Conservation (phyloP, 2,113 vertebrate species). For the Saimiri boliviensis region DNA sequence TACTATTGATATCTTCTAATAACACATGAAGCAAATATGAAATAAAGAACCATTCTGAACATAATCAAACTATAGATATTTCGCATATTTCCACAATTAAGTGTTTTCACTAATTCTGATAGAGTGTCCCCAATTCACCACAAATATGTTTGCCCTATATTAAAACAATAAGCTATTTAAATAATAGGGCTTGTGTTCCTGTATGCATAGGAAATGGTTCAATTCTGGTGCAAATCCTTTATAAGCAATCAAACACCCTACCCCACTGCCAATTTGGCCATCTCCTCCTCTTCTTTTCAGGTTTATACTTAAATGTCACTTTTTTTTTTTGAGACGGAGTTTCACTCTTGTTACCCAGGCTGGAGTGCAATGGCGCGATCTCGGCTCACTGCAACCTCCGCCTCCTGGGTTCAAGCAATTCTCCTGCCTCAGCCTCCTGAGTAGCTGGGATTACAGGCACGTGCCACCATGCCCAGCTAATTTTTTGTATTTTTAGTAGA, state of each 20-base stretch:
- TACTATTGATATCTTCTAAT: background rate
- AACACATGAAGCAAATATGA: background rate
- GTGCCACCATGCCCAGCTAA: too few relatives aligned
- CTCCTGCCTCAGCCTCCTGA: too few relatives aligned
- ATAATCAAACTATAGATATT: background rate
- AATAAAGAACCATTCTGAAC: background rate
- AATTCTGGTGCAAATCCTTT: background rate
- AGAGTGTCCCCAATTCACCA: background rate
- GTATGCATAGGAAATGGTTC: background rate
- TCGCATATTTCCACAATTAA: background rate
- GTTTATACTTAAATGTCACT: background rate
- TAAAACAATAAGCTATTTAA: slow-evolving; percentile 42
- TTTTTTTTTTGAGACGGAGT: too few relatives aligned
- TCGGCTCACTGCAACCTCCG: too few relatives aligned
- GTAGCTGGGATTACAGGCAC: too few relatives aligned
- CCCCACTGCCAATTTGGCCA: background rate
- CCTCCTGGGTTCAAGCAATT: too few relatives aligned
- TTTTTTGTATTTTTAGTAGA: too few relatives aligned
- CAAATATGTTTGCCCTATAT: background rate
- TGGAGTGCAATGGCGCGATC: too few relatives aligned
- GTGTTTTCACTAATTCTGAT: background rate
- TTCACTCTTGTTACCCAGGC: too few relatives aligned
- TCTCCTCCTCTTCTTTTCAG: background rate
- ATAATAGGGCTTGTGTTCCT: background rate
- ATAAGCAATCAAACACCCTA: background rate